Percentiles rank a stretch among this genome's conserved stretches.
These are phyloP conservation scores for Heliocidaris erythrogramma DNA, from an alignment of 35 echinoderm and acorn worm species.

Conservation along the genomic window DNA sequence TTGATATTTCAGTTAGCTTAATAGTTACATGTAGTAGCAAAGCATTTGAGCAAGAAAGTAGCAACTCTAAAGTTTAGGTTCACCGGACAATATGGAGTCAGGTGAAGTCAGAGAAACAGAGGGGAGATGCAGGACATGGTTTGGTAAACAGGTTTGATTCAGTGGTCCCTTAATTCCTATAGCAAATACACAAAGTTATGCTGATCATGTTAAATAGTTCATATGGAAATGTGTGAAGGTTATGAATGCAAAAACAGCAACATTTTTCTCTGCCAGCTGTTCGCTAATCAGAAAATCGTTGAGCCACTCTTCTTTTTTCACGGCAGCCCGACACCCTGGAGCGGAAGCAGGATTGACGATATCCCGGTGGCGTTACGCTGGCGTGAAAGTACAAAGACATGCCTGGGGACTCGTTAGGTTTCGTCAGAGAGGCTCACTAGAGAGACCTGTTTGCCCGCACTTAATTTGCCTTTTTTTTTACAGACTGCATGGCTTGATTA, in stretches of 20 bases:
- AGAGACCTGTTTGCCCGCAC: background rate
- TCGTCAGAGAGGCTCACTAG: background rate
- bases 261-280: background rate
- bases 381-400: conserved; percentile 16
- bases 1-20: background rate
- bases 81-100: background rate
- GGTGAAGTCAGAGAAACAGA: background rate
- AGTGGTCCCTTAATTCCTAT: background rate
- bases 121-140: background rate
- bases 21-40: background rate
- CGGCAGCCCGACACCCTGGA: background rate
- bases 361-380: background rate
- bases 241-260: background rate
- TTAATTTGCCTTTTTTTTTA: conserved; percentile 10
- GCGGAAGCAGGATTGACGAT: background rate
- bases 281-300: conserved; percentile 7
- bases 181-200: background rate
- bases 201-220: background rate
- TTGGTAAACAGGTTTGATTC: background rate
- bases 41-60: too few relatives aligned
- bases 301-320: background rate
- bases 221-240: background rate
- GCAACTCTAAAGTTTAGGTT: background rate
- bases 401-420: conserved; percentile 14
- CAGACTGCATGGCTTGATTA: conserved; percentile 5